phyloP scores from a whole-genome alignment of 2,888 invertebrate species.

The Ptilodon capucinus region DNA sequence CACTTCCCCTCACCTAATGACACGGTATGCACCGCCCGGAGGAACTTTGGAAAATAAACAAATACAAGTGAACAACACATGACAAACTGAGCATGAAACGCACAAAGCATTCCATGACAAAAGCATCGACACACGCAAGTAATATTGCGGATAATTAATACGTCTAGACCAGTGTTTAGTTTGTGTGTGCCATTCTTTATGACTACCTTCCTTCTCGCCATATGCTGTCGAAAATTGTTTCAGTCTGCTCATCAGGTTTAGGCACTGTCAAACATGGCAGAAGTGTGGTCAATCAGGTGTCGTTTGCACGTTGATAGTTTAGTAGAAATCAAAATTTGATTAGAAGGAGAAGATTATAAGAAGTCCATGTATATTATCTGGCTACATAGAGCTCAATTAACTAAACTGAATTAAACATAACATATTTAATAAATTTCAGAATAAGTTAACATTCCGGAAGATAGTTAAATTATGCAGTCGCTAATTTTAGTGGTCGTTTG shows the following conservation, averaged over 20 bases:
- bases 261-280: not conserved
- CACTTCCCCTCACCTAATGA: slow-evolving; percentile 72
- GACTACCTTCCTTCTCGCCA: not conserved
- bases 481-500: slow-evolving; percentile 7
- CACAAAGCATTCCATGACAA: slow-evolving; percentile 4
- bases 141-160: not conserved
- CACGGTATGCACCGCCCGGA: slow-evolving; percentile 49
- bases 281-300: no score
- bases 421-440: no score
- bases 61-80: slow-evolving; percentile 31
- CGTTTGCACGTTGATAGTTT: no score
- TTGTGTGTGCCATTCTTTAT: not conserved
- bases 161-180: not conserved
- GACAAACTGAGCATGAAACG: slow-evolving; percentile 14
- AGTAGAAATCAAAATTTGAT: no score
- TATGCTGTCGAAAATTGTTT: not conserved
- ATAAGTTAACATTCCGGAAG: no score
- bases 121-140: not conserved
- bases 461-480: not conserved
- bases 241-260: not conserved
- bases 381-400: no score
- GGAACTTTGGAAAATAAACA: slow-evolving; percentile 61
- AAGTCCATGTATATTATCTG: no score
- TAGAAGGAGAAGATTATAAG: no score
- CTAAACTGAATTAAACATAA: no score